Base-by-base conservation (phyloP, 1,140 invertebrate species). In the Arctopsyche grandis region DNA sequence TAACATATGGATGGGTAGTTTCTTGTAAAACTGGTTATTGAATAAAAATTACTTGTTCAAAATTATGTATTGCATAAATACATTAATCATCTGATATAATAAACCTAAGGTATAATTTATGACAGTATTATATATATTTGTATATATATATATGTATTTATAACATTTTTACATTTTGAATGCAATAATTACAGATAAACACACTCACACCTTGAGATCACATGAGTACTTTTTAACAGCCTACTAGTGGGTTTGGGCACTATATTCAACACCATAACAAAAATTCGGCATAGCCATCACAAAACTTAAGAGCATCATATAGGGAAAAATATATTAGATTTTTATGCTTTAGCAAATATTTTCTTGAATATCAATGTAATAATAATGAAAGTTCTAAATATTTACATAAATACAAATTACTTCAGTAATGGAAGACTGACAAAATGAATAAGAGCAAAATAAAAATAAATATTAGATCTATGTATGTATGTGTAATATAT, bases 141-240 rank as follows among this genome's bases (percentile, higher is more conserved):
- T 69, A 44, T 5, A 69, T 77, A 77, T 22, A 77, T 77, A 48
- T 77, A 52, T 77, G 19, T 77, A 69, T 73, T 48, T 75, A 66
- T 74, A 80, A 80, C 76, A 80, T 69, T 82, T 77, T 83, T 81
- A 81, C 81, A 83, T 83, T 83, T 83, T 83, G 81, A 83, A 83
- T 83, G 81, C 77, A 83, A 81, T 79, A 81, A 81, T 80, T 79
- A 77, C 79, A 83, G 74, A 76, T 80, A 79, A 83, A 83, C 80
- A 82, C 81, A 74, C 80, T 81, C 80, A 83, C 82, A 79, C 80
- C 80, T 79, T 83, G 82, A 83, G 82, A 83, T 83, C 82, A 83
- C 82, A 81, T 81, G 82, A 79, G 81, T 81, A 81, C 81, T 81
- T 79, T 63, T 79, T 46, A 77, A 78, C 79, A 81, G 82, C 80